Evolutionary conservation across 2,113 vertebrate genomes (phyloP), one percentile per base, ranked within the genome.

Genomic region (Xiphorhynchus elegans): DNA sequence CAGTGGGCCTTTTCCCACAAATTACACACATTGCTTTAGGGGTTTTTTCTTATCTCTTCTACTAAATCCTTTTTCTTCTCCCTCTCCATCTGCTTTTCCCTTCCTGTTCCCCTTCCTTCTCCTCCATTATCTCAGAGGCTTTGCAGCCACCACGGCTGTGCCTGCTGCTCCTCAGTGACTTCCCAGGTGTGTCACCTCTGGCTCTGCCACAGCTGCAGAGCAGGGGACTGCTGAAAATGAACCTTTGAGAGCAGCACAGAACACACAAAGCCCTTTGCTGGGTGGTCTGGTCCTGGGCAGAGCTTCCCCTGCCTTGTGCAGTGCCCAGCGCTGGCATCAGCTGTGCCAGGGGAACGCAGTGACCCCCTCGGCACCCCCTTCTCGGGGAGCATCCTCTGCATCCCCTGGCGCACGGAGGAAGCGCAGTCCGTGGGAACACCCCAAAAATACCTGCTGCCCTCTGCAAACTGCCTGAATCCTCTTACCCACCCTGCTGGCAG

Each of bases 291-390:
- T 11, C 23, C 18, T 11, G 11, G 25, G 40, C 33, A 60, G 44
- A 31, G 53, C 26, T 17, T 49, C 7, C 13, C 4, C 11, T 5
- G 1, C 9, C 50, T 28, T 9, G 0, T 0, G 25, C 47, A 11
- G 46, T 1, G 44, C 5, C 18, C 2, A 15, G 26, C 0, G 1
- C 16, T 35, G 83, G 31, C 37, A 46, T 2, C 26, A 20, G 29
- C 29, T 37, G 8, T 1, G 2, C 7, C 63, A 10, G 20, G 2
- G 4, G 49, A 40, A 47, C 0, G 0, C 1, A 0, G 20, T 3
- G 39, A 16, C 56, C 60, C 28, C 19, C 29, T 12, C 16, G 37
- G 75, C 23, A 35, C 15, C 14, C 16, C 58, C 46, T 17, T 21
- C 66, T 49, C 23, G 5, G 14, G 42, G 46, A 75, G 21, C 72